Evolutionary conservation across 2,888 invertebrate species (phyloP).

Genomic region (Pseudococcus longispinus): DNA sequence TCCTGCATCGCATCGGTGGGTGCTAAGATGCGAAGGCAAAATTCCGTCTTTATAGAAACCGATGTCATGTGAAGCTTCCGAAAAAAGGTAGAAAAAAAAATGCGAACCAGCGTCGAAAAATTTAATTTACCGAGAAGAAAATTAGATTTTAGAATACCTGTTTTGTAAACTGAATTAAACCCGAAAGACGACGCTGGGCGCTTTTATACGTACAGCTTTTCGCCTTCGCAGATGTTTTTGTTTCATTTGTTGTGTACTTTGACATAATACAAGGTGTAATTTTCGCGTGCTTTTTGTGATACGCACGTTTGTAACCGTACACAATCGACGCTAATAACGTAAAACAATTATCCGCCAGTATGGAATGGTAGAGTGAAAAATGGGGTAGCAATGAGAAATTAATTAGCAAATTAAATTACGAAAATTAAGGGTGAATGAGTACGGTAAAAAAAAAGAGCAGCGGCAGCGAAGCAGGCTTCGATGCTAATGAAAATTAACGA

Average conservation of each 20-base stretch:
- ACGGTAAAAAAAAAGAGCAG: constrained; percentile 12
- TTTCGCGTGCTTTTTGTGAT: constrained; percentile 6
- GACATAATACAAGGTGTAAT: constrained; percentile 8
- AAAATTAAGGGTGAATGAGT: constrained; percentile 50
- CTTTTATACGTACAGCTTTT: background rate
- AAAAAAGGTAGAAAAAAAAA: background rate
- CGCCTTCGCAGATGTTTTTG: background rate
- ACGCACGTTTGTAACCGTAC: background rate
- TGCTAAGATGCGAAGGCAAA: background rate
- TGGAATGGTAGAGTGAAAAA: constrained; percentile 23
- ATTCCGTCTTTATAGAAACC: background rate
- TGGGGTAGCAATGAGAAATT: constrained; percentile 50
- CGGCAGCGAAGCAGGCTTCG: background rate
- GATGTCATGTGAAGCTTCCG: constrained; percentile 19
- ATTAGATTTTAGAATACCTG: constrained; percentile 15
- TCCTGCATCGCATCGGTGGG: background rate
- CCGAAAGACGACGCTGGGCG: background rate
- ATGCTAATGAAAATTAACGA: constrained; percentile 55
- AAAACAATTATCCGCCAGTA: constrained; percentile 47
- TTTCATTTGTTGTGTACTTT: background rate
- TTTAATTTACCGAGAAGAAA: constrained; percentile 10
- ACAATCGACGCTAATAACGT: constrained; percentile 48
- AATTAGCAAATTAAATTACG: constrained; percentile 55
- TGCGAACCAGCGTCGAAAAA: background rate
- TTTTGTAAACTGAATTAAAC: constrained; percentile 33